These are phyloP conservation scores for Xestia rhomboidea DNA, from an alignment of 2,888 invertebrate species.

Conservation along the genomic window DNA sequence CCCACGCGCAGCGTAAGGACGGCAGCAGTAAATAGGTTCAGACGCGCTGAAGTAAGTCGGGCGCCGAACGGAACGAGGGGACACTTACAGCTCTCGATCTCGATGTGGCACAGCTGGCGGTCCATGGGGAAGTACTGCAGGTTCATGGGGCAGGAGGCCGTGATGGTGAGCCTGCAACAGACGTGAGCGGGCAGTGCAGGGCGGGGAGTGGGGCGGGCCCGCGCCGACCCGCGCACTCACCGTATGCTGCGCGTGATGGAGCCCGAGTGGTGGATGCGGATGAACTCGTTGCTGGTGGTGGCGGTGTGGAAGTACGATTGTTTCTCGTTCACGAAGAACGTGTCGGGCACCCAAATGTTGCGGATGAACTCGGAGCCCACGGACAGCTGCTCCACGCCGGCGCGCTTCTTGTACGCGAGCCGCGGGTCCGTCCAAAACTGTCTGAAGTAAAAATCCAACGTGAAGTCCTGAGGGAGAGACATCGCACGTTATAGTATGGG, in stretches of 20 bases:
- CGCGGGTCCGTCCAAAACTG: slow-evolving; percentile 99
- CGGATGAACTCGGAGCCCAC: slow-evolving; percentile 98
- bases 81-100: slow-evolving; percentile 98
- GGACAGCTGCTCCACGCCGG: slow-evolving; percentile 96
- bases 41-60: slow-evolving; percentile 45
- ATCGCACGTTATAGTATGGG: slow-evolving; percentile 47
- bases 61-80: slow-evolving; percentile 52
- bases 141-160: slow-evolving; percentile 98
- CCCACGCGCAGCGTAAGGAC: slow-evolving; percentile 46
- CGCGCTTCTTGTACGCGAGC: slow-evolving; percentile 95
- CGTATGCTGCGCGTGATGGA: slow-evolving; percentile 97
- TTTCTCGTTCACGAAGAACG: slow-evolving; percentile 99
- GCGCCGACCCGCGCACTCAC: slow-evolving; percentile 81
- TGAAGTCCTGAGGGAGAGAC: slow-evolving; percentile 94
- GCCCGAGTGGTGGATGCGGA: slow-evolving; percentile 97
- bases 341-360: slow-evolving; percentile 99
- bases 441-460: slow-evolving; percentile 98
- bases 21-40: slow-evolving; percentile 19
- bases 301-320: slow-evolving; percentile 99
- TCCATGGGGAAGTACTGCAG: slow-evolving; percentile 98
- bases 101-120: slow-evolving; percentile 96
- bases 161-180: slow-evolving; percentile 95
- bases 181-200: slow-evolving; percentile 17
- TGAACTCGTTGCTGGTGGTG: slow-evolving; percentile 99
- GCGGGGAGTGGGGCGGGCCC: not conserved